Base-by-base conservation (phyloP, 1,140 invertebrate genomes). In the Thaumatotibia leucotreta region DNA sequence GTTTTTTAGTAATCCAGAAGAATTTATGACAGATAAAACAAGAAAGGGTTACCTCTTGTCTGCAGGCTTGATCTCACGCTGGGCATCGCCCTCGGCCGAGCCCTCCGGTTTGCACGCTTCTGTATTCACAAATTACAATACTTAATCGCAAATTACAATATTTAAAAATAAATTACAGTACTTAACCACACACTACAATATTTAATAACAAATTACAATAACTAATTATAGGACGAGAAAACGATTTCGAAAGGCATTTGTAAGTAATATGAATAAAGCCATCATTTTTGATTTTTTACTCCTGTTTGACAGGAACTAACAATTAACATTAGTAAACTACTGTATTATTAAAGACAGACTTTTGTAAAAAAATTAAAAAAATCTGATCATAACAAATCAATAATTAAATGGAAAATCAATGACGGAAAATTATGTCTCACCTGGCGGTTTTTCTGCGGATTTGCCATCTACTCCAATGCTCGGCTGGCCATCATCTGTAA, bases 401-500 rank as follows among this genome's bases (percentile, higher is more conserved):
- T n/a, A n/a, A n/a, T n/a, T n/a, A n/a, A n/a, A n/a, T n/a, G n/a
- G n/a, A n/a, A n/a, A n/a, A n/a, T n/a, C n/a, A n/a, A n/a, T n/a
- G n/a, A n/a, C n/a, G 5, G 5, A 32, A 32, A 32, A 32, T 32
- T 32, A 32, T 32, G 11, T 9, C 11, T 39, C 11, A 85, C 83
- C 83, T 61, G 73, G 49, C 49, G 74, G 71, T 74, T 79, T 81
- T 29, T 83, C 83, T 2, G 66, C 70, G 14, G 63, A 4, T 32
- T 74, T 73, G 22, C 39, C 69, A 27, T 80, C 80, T 8, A 67
- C 63, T 52, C 70, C 63, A 2, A 73, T 63, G 33, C 69, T 71
- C 11, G 73, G 63, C 63, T 79, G 82, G 14, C 65, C 65, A n/a
- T 79, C 82, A 70, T 83, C 84, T 84, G 76, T 10, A 76, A 75